These are phyloP conservation scores for Felis chaus DNA, from an alignment of 2,113 vertebrate genomes.

Conservation along the genomic window DNA sequence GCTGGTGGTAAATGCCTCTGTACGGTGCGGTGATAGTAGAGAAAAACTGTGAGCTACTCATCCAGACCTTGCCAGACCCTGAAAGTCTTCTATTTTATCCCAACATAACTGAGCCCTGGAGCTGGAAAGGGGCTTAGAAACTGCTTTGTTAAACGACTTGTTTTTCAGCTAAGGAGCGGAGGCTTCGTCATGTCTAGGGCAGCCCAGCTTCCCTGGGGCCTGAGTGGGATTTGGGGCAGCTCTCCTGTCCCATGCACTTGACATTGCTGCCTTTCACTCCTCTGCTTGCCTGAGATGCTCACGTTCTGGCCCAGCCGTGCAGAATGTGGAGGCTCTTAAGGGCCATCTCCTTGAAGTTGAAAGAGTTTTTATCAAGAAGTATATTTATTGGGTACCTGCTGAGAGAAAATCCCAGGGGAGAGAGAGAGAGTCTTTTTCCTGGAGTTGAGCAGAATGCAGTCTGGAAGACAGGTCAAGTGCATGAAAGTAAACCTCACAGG, in stretches of 20 bases:
- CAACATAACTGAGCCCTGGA: background rate
- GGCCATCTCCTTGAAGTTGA: background rate
- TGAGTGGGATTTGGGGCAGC: fast-evolving
- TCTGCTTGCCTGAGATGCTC: background rate
- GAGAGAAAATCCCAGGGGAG: background rate
- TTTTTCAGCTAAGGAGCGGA: background rate
- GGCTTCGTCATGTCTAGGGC: background rate
- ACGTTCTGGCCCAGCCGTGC: background rate
- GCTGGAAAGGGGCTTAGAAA: background rate
- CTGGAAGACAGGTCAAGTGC: background rate
- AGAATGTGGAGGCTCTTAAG: background rate
- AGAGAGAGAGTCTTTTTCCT: background rate
- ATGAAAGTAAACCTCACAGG: background rate
- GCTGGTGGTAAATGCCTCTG: background rate
- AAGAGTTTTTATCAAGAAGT: background rate
- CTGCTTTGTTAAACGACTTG: background rate
- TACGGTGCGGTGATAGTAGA: too few relatives aligned
- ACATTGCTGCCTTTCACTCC: fast-evolving
- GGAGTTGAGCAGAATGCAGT: background rate
- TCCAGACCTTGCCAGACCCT: background rate
- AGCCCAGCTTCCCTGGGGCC: background rate
- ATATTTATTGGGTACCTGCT: background rate
- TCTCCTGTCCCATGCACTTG: fast-evolving
- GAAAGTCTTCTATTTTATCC: background rate
- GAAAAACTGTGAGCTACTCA: background rate